Base-by-base conservation (phyloP, 2,113 vertebrate species). In the Rhea americana region DNA sequence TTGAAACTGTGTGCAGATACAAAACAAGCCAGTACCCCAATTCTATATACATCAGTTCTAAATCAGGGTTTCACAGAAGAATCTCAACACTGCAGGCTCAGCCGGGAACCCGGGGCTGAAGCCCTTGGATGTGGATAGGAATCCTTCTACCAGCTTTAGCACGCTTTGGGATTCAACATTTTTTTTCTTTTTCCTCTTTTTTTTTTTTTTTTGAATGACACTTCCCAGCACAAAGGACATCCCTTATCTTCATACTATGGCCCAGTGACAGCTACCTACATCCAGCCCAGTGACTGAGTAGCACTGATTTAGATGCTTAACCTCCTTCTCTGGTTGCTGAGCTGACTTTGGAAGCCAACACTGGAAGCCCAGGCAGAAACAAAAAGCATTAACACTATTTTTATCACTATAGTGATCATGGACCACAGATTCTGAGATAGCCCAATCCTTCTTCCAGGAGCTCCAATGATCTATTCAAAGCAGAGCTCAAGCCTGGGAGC, bases 41-140 rank as follows among this genome's bases (percentile, higher is more conserved):
- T 45, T 58, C 25, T 30, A 7, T 5, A 5, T 1, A 14, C 4
- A 11, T 18, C 0, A 12, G 6, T 19, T 37, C 39, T 50, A 14
- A 32, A n/a, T 35, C 74, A 58, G 9, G 18, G 17, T 12, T 45
- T 45, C 43, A 11, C 43, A 45, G 43, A 14, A 14, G 43, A 45
- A 14, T 14, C 43, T 7, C 61, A 39, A 24, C 62, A 37, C 37
- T 18, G 24, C 16, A 41, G 26, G 17, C 62, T 65, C 37, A 65
- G 35, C 62, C 17, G 16, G 24, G 37, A 32, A 5, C 10, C 62
- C 35, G 37, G 37, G 21, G 43, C 43, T 16, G 43, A 45, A 45
- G 37, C 20, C 37, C 37, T 63, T 11, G 14, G 24, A 28, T 41
- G 26, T 18, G 62, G 43, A 45, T 16, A 13, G 10, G 35, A 17